Conservation (phyloP, 2,797 vertebrate species). For the Hafferia zeledoni region DNA sequence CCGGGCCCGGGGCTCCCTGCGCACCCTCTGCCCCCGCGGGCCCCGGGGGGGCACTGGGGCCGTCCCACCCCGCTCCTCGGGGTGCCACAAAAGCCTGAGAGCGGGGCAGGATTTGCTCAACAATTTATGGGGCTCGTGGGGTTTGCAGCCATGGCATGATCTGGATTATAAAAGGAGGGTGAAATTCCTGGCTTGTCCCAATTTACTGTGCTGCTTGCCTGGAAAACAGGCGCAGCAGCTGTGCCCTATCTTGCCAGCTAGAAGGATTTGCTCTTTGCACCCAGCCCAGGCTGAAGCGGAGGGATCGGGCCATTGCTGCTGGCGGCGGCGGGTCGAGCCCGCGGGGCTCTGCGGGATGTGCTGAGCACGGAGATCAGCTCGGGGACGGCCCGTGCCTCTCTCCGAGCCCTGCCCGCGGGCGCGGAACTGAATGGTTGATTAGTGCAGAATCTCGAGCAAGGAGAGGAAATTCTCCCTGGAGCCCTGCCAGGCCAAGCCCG, state of each 20-base stretch:
- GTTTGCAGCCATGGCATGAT: not conserved
- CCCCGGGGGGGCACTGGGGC: not conserved
- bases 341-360: not conserved
- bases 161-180: not conserved
- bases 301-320: not conserved
- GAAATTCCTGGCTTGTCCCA: not conserved
- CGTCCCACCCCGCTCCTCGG: fast-evolving
- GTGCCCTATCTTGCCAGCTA: not conserved
- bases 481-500: constrained; percentile 50
- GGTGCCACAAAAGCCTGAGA: not conserved
- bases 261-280: not conserved
- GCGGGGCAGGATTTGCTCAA: fast-evolving
- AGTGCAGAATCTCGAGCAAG: constrained; percentile 20
- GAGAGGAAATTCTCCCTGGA: constrained; percentile 67
- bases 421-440: not conserved
- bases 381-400: not conserved
- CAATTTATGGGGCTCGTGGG: fast-evolving
- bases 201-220: not conserved
- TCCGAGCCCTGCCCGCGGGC: constrained; percentile 24
- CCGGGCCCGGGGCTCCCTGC: not conserved
- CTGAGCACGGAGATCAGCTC: constrained; percentile 11
- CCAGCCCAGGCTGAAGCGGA: not conserved
- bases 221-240: not conserved
- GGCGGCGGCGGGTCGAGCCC: not conserved
- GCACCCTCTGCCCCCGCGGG: not conserved